Evolutionary conservation across 2,113 vertebrate genomes (phyloP), one percentile per base, ranked within the genome.

Genomic region (Amazona vittata): DNA sequence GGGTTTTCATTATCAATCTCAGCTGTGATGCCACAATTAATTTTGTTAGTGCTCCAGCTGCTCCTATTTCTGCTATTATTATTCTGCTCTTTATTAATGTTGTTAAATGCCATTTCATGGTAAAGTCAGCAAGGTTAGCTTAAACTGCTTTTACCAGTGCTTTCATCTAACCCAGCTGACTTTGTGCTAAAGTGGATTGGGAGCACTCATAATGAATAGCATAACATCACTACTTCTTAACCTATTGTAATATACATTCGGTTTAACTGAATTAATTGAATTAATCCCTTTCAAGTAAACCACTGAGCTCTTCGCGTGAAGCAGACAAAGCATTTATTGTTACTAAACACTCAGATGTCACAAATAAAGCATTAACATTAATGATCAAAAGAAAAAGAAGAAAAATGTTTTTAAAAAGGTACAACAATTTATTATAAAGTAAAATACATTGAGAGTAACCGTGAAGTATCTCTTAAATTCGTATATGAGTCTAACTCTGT

Each of bases 271-370:
- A 83, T 86, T 86, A 15, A 93, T 91, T 94, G 60, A 90, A 70
- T 93, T 87, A 93, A 94, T 92, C 79, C 33, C 69, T 35, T 89
- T 95, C 90, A 81, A 77, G 92, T 93, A 90, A 96, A 82, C 33
- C 26, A 62, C 64, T 17, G 64, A 90, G 55, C 43, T 84, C 59
- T 59, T 77, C 16, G 7, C 41, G 55, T 71, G 39, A 47, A 60
- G 50, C 60, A 86, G 82, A 90, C 50, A 93, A 81, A 92, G 73
- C 24, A 22, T 75, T 81, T 83, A 63, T 90, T 92, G 73, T 93
- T 81, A 25, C 43, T 73, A 39, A 89, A 86, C 86, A n/a, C 80
- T 84, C 52, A 44, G 31, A 31, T 92, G 70, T 67, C 86, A 78
- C 90, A 75, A 91, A 86, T 28, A 92, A 81, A 81, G 33, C 62